Percentiles rank a stretch among this genome's conserved stretches.
These are phyloP conservation scores for Achroia grisella DNA, from an alignment of 1,140 invertebrate genomes.

Conservation along the genomic window DNA sequence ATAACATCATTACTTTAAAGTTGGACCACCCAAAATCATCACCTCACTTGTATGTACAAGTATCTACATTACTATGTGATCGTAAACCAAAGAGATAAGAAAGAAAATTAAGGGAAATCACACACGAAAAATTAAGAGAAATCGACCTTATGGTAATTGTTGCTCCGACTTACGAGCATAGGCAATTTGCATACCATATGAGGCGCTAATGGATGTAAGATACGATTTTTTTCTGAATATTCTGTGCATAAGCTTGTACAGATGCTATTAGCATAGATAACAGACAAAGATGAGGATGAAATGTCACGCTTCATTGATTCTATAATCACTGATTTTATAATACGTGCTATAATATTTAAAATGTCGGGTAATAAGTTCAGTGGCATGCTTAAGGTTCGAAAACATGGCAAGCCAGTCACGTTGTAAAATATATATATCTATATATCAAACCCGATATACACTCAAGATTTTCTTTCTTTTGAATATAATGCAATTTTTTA, in stretches of 20 bases:
- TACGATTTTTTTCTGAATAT: constrained; percentile 50
- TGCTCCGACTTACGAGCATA: constrained; percentile 31
- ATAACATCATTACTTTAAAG: constrained; percentile 61
- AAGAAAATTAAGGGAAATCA: constrained; percentile 41
- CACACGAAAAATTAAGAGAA: constrained; percentile 49
- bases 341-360: too few species aligned
- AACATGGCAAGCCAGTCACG: too few species aligned
- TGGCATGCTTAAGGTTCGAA: too few species aligned
- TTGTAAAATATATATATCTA: too few species aligned
- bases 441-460: too few species aligned
- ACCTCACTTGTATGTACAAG: constrained; percentile 37
- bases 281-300: constrained; percentile 21
- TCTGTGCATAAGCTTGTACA: constrained; percentile 37
- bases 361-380: too few species aligned
- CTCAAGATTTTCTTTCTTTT: too few species aligned
- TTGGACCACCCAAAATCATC: constrained; percentile 66
- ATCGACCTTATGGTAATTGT: constrained; percentile 42
- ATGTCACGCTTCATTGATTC: constrained; percentile 23
- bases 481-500: too few species aligned
- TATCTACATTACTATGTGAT: constrained; percentile 34
- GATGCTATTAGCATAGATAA: constrained; percentile 54
- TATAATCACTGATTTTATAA: neutral
- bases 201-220: constrained; percentile 56
- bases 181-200: constrained; percentile 63
- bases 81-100: constrained; percentile 49